phyloP scores from a whole-genome alignment of 2,888 invertebrate genomes.

The Yponomeuta plumbellus region DNA sequence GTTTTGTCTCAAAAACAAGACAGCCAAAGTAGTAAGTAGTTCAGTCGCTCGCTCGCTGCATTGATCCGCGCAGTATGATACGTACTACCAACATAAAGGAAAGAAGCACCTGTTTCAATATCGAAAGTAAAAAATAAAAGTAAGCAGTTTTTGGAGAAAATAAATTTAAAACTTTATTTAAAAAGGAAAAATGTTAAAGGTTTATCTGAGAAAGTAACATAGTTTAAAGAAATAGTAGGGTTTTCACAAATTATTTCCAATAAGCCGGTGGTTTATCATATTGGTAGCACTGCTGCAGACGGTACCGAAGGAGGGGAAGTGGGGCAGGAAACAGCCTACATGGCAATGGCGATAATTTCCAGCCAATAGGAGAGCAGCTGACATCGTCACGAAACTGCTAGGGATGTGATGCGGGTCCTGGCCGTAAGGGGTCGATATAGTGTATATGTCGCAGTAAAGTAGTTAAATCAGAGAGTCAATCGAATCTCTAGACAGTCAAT shows the following conservation, averaged over 20 bases:
- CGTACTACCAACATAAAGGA: constrained; percentile 9
- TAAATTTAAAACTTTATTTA: not conserved
- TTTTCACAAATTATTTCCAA: not conserved
- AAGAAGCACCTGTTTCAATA: constrained; percentile 9
- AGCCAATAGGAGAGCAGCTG: constrained; percentile 46
- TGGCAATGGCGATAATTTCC: constrained; percentile 31
- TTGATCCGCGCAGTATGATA: not conserved
- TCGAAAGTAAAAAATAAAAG: not conserved
- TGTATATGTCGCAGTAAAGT: no score
- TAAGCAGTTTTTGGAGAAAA: not conserved
- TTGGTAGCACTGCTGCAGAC: constrained; percentile 38
- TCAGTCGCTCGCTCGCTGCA: not conserved
- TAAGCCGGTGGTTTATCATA: constrained; percentile 24
- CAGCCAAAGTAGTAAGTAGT: no score
- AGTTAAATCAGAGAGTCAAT: no score
- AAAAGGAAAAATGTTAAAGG: not conserved
- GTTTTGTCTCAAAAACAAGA: no score
- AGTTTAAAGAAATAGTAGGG: not conserved
- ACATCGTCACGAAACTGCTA: constrained; percentile 16
- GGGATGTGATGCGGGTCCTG: constrained; percentile 24
- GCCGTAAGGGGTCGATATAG: not conserved
- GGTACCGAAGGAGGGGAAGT: not conserved
- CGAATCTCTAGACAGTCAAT: no score
- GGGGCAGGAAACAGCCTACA: constrained; percentile 24
- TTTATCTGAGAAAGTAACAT: not conserved